Conservation (phyloP, 2,113 vertebrate genomes). For the Percina caprodes region DNA sequence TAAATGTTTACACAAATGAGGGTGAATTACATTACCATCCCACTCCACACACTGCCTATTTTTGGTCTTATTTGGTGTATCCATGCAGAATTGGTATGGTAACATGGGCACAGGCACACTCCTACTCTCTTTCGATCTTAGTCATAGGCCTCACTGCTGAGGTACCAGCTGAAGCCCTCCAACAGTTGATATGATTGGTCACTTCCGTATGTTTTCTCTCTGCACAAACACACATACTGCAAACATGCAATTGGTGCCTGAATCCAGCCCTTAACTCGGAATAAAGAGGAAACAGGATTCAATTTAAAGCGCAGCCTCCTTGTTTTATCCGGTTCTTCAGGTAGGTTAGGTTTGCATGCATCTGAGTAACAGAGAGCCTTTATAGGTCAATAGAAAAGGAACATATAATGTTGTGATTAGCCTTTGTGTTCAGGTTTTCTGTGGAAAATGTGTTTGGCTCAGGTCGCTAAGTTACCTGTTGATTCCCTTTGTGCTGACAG, state of each 20-base stretch:
- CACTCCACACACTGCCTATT: constrained; percentile 60
- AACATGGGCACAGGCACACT: constrained; percentile 78
- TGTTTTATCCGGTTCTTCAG: constrained; percentile 13
- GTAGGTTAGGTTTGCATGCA: constrained; percentile 42
- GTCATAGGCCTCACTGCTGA: constrained; percentile 81
- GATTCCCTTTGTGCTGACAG: constrained; percentile 57
- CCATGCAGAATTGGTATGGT: constrained; percentile 76
- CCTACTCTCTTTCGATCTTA: constrained; percentile 81
- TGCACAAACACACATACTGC: constrained; percentile 33
- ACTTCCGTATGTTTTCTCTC: constrained; percentile 69
- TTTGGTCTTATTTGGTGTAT: constrained; percentile 58
- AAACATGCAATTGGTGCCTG: constrained; percentile 44
- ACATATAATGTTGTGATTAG: constrained; percentile 35
- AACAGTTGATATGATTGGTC: constrained; percentile 73
- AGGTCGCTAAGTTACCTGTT: constrained; percentile 62
- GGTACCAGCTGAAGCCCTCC: constrained; percentile 71
- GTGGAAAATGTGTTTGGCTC: constrained; percentile 45
- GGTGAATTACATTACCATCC: constrained; percentile 24
- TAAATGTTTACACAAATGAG: constrained; percentile 59
- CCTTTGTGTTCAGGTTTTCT: constrained; percentile 31
- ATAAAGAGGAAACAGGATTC: constrained; percentile 39
- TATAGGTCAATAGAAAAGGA: constrained; percentile 24
- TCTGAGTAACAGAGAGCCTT: constrained; percentile 3
- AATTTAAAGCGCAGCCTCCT: neutral
- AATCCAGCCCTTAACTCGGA: neutral